Percentiles rank a stretch among this genome's conserved stretches.
phyloP scores from a whole-genome alignment of 2,888 invertebrate species.

The Trilocha varians region DNA sequence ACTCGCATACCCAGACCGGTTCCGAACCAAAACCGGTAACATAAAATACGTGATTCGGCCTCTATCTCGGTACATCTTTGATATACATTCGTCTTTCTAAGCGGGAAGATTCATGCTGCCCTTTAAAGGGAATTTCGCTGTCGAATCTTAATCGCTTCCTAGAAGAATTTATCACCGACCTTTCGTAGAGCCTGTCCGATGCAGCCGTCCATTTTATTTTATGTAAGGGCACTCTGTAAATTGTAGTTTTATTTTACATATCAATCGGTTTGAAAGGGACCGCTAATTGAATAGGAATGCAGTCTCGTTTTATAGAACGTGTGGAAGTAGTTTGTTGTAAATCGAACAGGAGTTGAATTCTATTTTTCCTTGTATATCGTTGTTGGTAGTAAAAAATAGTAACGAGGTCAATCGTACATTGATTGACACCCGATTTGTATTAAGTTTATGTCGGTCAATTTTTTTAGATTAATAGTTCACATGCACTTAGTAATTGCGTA shows the following conservation, averaged over 20 bases:
- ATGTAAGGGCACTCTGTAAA: conserved; percentile 10
- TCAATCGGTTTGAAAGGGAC: conserved; percentile 19
- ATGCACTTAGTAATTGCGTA: too few species aligned
- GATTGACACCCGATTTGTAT: too few species aligned
- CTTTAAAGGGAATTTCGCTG: conserved; percentile 53
- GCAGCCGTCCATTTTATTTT: conserved; percentile 21
- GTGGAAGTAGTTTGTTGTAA: background rate
- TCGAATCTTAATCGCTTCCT: conserved; percentile 54
- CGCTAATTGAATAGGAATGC: conserved; percentile 28
- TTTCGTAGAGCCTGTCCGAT: conserved; percentile 34
- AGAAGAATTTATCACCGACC: conserved; percentile 56
- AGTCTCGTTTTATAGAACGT: conserved; percentile 6
- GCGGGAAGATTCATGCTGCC: conserved; percentile 50
- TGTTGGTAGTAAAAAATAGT: too few species aligned
- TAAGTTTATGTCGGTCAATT: too few species aligned
- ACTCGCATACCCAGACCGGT: conserved; percentile 40
- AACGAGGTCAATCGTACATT: too few species aligned
- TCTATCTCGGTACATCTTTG: conserved; percentile 46
- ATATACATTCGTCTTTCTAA: conserved; percentile 49
- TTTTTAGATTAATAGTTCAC: too few species aligned
- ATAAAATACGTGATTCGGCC: conserved; percentile 40
- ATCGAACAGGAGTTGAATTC: background rate
- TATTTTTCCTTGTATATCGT: too few species aligned
- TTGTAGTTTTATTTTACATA: conserved; percentile 10
- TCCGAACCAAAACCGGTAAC: conserved; percentile 28